Conservation (phyloP, 37 sponge, comb jelly and placozoan genomes). For the Mnemiopsis leidyi region DNA sequence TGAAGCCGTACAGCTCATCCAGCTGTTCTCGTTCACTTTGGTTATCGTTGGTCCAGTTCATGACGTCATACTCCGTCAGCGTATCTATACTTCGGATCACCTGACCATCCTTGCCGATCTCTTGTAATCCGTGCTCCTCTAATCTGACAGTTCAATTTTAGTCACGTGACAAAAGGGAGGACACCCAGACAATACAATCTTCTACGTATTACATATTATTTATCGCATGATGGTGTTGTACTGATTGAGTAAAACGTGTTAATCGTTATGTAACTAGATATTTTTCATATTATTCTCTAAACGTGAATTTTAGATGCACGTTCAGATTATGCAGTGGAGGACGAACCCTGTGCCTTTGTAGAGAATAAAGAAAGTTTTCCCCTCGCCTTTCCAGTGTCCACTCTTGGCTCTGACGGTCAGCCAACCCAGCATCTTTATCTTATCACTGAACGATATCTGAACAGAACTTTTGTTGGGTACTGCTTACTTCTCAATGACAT, state of each 20-base stretch:
- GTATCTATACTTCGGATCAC: not conserved
- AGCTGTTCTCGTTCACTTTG: not conserved
- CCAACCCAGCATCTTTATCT: conserved; percentile 13
- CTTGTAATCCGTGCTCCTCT: conserved; percentile 5
- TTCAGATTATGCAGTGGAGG: no score
- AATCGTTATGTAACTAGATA: no score
- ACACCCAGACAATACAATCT: no score
- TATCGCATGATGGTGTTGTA: no score
- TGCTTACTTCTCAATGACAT: not conserved
- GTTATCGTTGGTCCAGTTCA: not conserved
- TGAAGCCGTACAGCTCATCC: conserved; percentile 17
- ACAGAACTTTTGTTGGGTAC: no score
- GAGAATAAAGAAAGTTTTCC: conserved; percentile 8
- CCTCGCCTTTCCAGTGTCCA: not conserved
- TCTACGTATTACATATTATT: no score
- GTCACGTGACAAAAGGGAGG: not conserved
- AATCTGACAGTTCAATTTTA: not conserved
- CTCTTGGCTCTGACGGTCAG: not conserved
- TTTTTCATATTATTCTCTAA: no score
- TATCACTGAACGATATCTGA: not conserved
- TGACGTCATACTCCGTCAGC: conserved; percentile 22
- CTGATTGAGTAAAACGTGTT: no score
- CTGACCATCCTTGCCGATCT: not conserved
- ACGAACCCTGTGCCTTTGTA: not conserved
- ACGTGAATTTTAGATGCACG: no score